Evolutionary conservation across 2,888 invertebrate species (phyloP), one percentile per base, ranked within the genome.

Genomic region (Andrena fulva): DNA sequence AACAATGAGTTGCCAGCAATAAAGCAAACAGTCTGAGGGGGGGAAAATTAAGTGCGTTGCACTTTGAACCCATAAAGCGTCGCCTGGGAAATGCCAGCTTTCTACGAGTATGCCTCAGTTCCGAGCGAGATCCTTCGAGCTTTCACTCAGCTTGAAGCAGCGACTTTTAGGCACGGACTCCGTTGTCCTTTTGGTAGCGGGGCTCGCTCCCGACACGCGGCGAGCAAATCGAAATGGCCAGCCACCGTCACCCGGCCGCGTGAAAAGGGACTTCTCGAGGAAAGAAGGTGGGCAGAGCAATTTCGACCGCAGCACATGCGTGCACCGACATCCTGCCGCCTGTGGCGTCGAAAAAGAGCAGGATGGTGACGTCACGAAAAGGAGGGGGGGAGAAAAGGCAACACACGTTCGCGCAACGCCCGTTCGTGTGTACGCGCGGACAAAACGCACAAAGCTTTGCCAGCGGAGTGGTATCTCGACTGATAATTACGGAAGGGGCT

Each of bases 401-500:
- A 42, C 42, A 78, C 77, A 54, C 80, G 74, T 52, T 75, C 76
- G 70, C 62, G 66, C 33, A 42, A 42, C n/a, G 33, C 56, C n/a
- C 50, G 24, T 12, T 27, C 16, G 68, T 42, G 69, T 33, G 60
- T 35, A 63, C 35, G 62, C 50, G 74, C 78, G 74, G 76, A 59
- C 80, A 75, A 78, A 76, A 79, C 52, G 79, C 74, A 87, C 87
- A 86, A 87, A 86, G 84, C 81, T 42, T 42, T 68, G 48, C 64
- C 67, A 42, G 67, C 29, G 42, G 24, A 66, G 62, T 74, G 80
- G 73, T 66, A 84, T 73, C 88, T 67, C 77, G 76, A 73, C 81
- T 82, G 89, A 87, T 90, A 91, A 91, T 91, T 91, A 89, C 90
- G 86, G 87, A 89, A 90, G 89, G 89, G 91, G 87, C 90, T 85